phyloP scores from a whole-genome alignment of 1,140 invertebrate genomes.

The Atta colombica region DNA sequence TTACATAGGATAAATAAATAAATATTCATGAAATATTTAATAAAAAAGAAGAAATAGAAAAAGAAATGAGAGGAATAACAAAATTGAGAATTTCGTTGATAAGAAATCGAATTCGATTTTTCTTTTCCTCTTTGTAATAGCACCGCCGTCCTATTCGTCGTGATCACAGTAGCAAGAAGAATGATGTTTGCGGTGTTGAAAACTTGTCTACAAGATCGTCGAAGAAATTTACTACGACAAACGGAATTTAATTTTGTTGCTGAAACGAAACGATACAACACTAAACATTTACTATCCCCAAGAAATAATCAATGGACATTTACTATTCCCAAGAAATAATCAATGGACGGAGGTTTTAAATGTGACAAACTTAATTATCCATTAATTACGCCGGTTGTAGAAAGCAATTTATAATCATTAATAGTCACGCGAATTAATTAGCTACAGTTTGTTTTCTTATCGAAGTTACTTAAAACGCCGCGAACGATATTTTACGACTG shows the following conservation, averaged over 20 bases:
- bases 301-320: not conserved
- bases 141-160: constrained; percentile 33
- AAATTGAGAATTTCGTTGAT: constrained; percentile 66
- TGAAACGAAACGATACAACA: not conserved
- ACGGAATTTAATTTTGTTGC: constrained; percentile 4
- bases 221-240: not conserved
- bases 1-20: constrained; percentile 80
- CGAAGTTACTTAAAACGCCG: constrained; percentile 27
- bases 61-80: constrained; percentile 25
- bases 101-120: constrained; percentile 79
- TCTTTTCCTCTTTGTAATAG: constrained; percentile 69
- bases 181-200: constrained; percentile 1
- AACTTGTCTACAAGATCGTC: constrained; percentile 14
- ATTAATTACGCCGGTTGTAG: not conserved
- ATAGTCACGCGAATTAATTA: constrained; percentile 18
- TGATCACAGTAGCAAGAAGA: constrained; percentile 39
- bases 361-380: not conserved
- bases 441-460: not conserved
- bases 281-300: not conserved
- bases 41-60: constrained; percentile 27
- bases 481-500: constrained; percentile 33
- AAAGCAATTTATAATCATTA: not conserved
- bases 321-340: not conserved
- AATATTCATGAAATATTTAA: constrained; percentile 80
- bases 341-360: not conserved